Evolutionary conservation across 2,797 vertebrate genomes (phyloP).

Genomic region (Erethizon dorsatum): DNA sequence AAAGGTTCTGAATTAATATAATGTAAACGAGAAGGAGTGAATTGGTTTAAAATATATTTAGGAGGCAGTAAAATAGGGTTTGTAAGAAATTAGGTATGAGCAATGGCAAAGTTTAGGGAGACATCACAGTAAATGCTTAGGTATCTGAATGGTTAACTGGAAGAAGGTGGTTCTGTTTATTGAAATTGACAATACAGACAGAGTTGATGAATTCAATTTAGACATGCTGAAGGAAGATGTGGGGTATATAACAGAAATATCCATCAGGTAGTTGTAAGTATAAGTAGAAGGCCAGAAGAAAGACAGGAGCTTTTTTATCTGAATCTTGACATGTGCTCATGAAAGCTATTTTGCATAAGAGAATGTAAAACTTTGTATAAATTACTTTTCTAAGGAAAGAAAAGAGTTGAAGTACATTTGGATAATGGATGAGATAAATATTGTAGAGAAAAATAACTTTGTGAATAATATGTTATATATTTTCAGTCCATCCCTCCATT

Average conservation of each 20-base stretch:
- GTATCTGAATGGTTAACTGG: not conserved
- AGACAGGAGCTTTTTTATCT: not conserved
- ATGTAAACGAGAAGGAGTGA: not conserved
- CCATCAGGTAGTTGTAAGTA: not conserved
- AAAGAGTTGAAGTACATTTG: not conserved
- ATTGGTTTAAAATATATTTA: not conserved
- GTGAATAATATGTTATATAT: not conserved
- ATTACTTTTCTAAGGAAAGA: not conserved
- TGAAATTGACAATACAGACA: not conserved
- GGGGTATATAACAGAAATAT: not conserved
- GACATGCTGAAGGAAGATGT: not conserved
- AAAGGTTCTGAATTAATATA: not conserved
- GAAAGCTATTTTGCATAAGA: not conserved
- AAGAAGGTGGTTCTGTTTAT: not conserved
- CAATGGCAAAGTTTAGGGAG: not conserved
- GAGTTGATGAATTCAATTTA: not conserved
- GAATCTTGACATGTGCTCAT: not conserved
- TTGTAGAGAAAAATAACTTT: not conserved
- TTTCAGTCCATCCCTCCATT: not conserved
- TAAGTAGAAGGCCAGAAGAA: constrained; percentile 21
- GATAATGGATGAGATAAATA: not conserved
- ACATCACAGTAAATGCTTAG: not conserved
- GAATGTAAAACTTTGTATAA: constrained; percentile 5
- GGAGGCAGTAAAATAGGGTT: not conserved
- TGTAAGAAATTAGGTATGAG: not conserved